These are phyloP conservation scores for Athetis lepigone DNA, from an alignment of 2,888 invertebrate genomes.

Conservation along the genomic window DNA sequence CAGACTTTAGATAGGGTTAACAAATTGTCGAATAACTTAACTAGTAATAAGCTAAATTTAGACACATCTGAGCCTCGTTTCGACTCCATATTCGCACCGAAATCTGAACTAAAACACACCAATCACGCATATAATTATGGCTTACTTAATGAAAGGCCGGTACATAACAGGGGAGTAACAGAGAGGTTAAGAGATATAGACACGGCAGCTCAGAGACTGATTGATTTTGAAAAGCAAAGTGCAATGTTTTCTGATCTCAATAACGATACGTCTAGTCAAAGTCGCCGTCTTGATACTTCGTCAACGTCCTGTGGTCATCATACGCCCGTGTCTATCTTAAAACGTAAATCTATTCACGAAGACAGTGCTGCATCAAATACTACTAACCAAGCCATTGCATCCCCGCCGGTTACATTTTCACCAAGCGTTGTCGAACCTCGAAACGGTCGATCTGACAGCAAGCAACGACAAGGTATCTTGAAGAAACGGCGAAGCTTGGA, in stretches of 20 bases:
- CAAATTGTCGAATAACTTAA: constrained; percentile 90
- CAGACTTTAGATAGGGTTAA: constrained; percentile 93
- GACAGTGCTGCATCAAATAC: constrained; percentile 86
- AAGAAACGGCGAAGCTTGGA: constrained; percentile 96
- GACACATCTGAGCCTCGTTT: constrained; percentile 81
- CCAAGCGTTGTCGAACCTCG: constrained; percentile 93
- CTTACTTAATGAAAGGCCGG: constrained; percentile 75
- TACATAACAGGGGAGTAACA: constrained; percentile 82
- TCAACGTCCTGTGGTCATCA: constrained; percentile 83
- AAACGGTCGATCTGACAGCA: constrained; percentile 87
- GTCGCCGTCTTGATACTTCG: constrained; percentile 85
- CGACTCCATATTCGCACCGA: constrained; percentile 81
- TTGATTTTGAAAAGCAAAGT: constrained; percentile 90
- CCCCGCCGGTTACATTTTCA: constrained; percentile 95
- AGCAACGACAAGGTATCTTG: constrained; percentile 94
- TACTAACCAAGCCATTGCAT: constrained; percentile 89
- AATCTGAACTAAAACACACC: constrained; percentile 79
- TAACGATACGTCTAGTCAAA: constrained; percentile 89
- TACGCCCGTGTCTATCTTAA: constrained; percentile 92
- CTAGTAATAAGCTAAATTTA: constrained; percentile 86
- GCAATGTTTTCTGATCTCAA: constrained; percentile 90
- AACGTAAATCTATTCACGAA: constrained; percentile 92
- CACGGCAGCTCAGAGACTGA: constrained; percentile 88
- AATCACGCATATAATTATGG: constrained; percentile 82
- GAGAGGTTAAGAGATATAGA: constrained; percentile 89